phyloP scores from a whole-genome alignment of 2,888 invertebrate species.

The Scaptomyza flava region DNA sequence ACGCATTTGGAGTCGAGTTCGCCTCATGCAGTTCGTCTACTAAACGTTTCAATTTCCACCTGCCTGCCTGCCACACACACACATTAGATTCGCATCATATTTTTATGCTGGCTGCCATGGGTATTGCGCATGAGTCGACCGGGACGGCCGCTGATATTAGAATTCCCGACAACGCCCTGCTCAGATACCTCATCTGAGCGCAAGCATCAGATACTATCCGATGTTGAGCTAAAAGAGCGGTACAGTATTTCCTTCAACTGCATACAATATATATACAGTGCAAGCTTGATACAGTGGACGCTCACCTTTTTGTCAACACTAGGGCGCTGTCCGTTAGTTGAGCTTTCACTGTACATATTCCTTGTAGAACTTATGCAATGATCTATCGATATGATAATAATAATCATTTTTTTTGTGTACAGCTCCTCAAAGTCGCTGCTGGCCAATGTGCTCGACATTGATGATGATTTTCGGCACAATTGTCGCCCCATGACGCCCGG shows the following conservation, averaged over 20 bases:
- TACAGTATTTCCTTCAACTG: constrained; percentile 49
- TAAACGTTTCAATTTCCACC: constrained; percentile 74
- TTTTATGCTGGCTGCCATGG: constrained; percentile 99
- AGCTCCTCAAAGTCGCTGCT: constrained; percentile 96
- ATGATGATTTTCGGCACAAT: constrained; percentile 96
- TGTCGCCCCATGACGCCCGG: constrained; percentile 89
- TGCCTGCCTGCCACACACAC: constrained; percentile 51
- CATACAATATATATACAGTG: constrained; percentile 1
- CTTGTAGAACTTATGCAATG: constrained; percentile 15
- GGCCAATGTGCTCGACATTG: constrained; percentile 98
- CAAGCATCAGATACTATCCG: constrained; percentile 91
- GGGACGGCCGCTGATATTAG: constrained; percentile 86
- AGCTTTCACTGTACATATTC: constrained; percentile 1
- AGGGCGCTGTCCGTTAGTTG: neutral
- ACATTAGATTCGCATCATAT: constrained; percentile 92
- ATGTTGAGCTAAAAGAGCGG: constrained; percentile 94
- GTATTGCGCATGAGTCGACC: constrained; percentile 95
- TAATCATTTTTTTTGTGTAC: constrained; percentile 7
- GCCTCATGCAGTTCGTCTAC: constrained; percentile 54
- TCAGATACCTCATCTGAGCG: constrained; percentile 87
- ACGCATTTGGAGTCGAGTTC: constrained; percentile 67
- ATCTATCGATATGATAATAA: constrained; percentile 42
- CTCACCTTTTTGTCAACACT: neutral
- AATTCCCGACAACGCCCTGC: constrained; percentile 85
- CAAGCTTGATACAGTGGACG: neutral